Percentiles rank a stretch among this genome's conserved stretches.
Evolutionary conservation across 2,113 vertebrate genomes (phyloP).

Genomic region (Oenanthe melanoleuca): DNA sequence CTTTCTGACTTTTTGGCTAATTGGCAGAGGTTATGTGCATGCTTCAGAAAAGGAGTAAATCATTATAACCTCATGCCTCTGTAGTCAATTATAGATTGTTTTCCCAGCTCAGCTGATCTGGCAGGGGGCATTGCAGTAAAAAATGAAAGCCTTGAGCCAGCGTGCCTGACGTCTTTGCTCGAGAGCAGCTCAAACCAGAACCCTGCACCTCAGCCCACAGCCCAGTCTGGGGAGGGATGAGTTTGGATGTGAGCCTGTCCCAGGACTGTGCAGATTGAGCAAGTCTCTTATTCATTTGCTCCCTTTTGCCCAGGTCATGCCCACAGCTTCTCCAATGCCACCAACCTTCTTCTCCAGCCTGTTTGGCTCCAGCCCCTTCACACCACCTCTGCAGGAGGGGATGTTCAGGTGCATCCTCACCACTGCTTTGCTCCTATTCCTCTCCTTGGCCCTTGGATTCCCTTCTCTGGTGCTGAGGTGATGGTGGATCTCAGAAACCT

Average conservation of each 20-base stretch:
- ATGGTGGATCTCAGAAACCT: too few relatives aligned
- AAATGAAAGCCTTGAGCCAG: constrained; percentile 28
- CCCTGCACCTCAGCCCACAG: not conserved
- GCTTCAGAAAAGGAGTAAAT: constrained; percentile 55
- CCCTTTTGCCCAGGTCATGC: not conserved
- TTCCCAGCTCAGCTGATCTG: constrained; percentile 55
- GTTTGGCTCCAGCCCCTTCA: not conserved
- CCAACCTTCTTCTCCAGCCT: not conserved
- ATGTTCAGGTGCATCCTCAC: not conserved
- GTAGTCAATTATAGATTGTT: constrained; percentile 66
- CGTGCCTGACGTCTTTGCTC: not conserved
- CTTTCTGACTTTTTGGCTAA: constrained; percentile 39
- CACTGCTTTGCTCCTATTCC: not conserved
- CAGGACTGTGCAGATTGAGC: not conserved
- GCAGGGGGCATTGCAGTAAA: constrained; percentile 49
- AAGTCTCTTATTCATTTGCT: not conserved
- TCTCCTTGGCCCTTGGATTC: not conserved
- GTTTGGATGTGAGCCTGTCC: not conserved
- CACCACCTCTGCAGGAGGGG: not conserved
- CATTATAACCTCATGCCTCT: constrained; percentile 55
- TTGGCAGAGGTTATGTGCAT: constrained; percentile 29
- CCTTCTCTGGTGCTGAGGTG: not conserved
- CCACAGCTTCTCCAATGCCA: not conserved
- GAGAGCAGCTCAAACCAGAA: constrained; percentile 61
- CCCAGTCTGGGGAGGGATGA: not conserved